Evolutionary conservation across 2,888 invertebrate genomes (phyloP).

Genomic region (Drosophila algonquin): DNA sequence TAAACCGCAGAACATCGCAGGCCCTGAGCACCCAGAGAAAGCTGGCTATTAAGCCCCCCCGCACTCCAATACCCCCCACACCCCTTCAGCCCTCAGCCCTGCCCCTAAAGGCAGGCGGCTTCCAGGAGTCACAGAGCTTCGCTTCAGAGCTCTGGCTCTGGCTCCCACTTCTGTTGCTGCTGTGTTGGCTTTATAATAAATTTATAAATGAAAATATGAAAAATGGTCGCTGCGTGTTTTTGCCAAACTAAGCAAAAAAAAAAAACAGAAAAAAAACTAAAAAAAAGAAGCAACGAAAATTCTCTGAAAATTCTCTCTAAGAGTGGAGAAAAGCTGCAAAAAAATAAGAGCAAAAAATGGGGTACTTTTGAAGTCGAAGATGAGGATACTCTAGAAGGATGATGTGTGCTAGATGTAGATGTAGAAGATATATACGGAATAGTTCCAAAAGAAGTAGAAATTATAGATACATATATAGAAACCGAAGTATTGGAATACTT

Average conservation of each 20-base stretch:
- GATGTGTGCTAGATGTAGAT: no score
- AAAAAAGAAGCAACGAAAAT: conserved; percentile 10
- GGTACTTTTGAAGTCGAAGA: neutral
- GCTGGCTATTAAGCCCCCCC: conserved; percentile 70
- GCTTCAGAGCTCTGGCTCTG: conserved; percentile 8
- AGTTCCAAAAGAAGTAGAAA: no score
- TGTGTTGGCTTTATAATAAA: conserved; percentile 75
- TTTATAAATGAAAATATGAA: conserved; percentile 81
- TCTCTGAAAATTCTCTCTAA: conserved; percentile 24
- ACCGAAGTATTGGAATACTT: no score
- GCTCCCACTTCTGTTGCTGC: conserved; percentile 38
- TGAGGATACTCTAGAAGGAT: neutral
- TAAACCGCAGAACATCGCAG: conserved; percentile 67
- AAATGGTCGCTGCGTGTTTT: conserved; percentile 80
- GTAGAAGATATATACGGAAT: no score
- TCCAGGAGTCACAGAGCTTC: neutral
- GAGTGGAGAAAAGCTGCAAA: conserved; percentile 22
- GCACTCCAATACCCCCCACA: neutral
- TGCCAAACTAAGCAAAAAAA: conserved; percentile 73
- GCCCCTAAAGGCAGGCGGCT: neutral
- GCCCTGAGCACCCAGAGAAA: conserved; percentile 37
- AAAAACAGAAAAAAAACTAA: neutral
- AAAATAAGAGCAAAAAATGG: neutral
- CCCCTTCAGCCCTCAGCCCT: neutral
- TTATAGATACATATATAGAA: no score